Evolutionary conservation across 2,888 invertebrate genomes (phyloP).

Genomic region (Pelosia muscerda): DNA sequence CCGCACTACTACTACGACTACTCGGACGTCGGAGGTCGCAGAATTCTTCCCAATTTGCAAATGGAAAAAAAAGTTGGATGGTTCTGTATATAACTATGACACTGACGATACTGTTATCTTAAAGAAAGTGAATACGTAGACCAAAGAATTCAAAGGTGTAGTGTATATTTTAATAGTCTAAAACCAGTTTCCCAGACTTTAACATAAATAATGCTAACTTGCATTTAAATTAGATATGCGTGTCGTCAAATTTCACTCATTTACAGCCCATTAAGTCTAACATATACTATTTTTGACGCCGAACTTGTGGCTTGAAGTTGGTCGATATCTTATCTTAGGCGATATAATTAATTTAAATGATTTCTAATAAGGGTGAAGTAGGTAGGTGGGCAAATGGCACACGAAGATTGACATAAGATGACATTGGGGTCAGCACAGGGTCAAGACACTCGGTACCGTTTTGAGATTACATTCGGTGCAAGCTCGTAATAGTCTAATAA

Average conservation of each 20-base stretch:
- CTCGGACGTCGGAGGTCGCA: no score
- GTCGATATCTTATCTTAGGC: not conserved
- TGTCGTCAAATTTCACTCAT: conserved; percentile 3
- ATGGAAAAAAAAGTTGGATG: not conserved
- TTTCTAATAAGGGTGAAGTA: not conserved
- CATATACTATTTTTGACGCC: not conserved
- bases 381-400: not conserved
- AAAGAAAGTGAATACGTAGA: not conserved
- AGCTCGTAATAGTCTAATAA: no score
- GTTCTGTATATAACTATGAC: not conserved
- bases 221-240: not conserved
- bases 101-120: not conserved
- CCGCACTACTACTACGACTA: no score
- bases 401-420: no score
- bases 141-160: not conserved
- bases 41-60: no score
- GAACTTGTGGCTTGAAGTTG: not conserved
- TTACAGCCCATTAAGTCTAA: not conserved
- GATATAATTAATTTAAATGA: not conserved
- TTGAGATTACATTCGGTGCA: no score
- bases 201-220: not conserved
- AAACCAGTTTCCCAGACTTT: not conserved
- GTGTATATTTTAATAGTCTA: not conserved
- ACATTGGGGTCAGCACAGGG: no score
- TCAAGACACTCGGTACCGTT: no score